Evolutionary conservation across 2,113 vertebrate species (phyloP).

Genomic region (Cepphus grylle): DNA sequence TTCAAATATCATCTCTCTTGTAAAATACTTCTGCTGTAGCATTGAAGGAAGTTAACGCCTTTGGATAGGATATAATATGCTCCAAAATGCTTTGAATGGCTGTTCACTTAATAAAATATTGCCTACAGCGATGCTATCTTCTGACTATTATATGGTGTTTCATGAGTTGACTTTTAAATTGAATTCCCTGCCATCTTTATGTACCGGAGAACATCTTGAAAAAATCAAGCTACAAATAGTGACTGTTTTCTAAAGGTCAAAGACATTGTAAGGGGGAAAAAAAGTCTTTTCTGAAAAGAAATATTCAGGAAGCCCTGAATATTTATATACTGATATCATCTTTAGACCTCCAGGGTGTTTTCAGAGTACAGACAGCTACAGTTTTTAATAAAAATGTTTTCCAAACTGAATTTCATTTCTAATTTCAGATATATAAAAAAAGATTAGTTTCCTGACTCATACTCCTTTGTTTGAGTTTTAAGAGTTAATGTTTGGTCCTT

Average conservation of each 20-base stretch:
- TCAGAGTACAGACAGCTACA: slow-evolving; percentile 32
- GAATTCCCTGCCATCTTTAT: slow-evolving; percentile 45
- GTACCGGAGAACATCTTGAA: slow-evolving; percentile 47
- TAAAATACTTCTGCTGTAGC: slow-evolving; percentile 42
- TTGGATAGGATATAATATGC: not conserved
- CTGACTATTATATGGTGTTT: slow-evolving; percentile 39
- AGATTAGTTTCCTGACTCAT: slow-evolving; percentile 8
- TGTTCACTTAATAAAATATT: slow-evolving; percentile 24
- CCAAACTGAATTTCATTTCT: slow-evolving; percentile 45
- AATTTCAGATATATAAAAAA: slow-evolving; percentile 18
- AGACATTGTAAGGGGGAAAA: not conserved
- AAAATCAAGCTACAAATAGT: slow-evolving; percentile 53
- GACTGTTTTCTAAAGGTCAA: slow-evolving; percentile 54
- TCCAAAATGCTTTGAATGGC: slow-evolving; percentile 41
- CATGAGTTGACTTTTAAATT: slow-evolving; percentile 51
- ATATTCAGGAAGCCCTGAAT: slow-evolving; percentile 55
- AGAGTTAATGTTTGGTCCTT: not conserved
- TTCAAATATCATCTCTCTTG: slow-evolving; percentile 56
- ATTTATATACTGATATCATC: slow-evolving; percentile 60
- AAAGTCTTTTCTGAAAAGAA: slow-evolving; percentile 49
- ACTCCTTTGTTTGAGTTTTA: slow-evolving; percentile 21
- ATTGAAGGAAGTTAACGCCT: slow-evolving; percentile 1
- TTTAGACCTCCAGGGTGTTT: slow-evolving; percentile 58
- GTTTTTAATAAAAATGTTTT: slow-evolving; percentile 58
- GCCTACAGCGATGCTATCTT: slow-evolving; percentile 38